A percentile compares a stretch with the other conserved stretches of the same genome.
Evolutionary conservation across 2,113 vertebrate genomes (phyloP).

Genomic region (Festucalex cinctus): DNA sequence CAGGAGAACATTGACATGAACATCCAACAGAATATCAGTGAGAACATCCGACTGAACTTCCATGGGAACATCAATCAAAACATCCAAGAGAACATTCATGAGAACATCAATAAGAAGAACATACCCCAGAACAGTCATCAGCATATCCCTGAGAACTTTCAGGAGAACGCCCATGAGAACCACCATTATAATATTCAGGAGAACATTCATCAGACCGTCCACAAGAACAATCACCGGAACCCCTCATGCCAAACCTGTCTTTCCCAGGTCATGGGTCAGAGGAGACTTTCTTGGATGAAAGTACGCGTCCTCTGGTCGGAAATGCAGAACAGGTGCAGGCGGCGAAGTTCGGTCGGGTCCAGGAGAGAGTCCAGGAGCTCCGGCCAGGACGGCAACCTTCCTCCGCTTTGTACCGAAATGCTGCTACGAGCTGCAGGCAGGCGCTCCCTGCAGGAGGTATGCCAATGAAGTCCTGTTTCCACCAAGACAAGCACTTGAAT

Average conservation of each 20-base stretch:
- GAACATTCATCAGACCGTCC: neutral
- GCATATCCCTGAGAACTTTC: neutral
- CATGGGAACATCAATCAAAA: too few relatives aligned
- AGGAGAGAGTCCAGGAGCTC: constrained; percentile 56
- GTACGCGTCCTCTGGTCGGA: constrained; percentile 79
- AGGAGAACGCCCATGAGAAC: neutral
- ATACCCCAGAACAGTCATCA: neutral
- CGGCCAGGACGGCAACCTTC: constrained; percentile 44
- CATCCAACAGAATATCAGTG: too few relatives aligned
- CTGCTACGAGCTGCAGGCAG: constrained; percentile 74
- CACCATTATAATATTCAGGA: neutral
- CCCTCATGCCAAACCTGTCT: neutral
- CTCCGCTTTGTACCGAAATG: constrained; percentile 67
- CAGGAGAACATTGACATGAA: neutral
- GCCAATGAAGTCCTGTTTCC: neutral
- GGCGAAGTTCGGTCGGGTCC: neutral
- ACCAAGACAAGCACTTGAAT: neutral
- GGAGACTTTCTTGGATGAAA: constrained; percentile 81
- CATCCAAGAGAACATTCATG: too few relatives aligned
- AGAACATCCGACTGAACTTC: too few relatives aligned
- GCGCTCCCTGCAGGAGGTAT: constrained; percentile 79
- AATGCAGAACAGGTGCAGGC: constrained; percentile 73
- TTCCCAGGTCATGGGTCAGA: constrained; percentile 73
- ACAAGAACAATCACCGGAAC: neutral
- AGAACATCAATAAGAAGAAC: neutral